Base-by-base conservation (phyloP, 2,797 vertebrate genomes). In the Rallus crepitans region DNA sequence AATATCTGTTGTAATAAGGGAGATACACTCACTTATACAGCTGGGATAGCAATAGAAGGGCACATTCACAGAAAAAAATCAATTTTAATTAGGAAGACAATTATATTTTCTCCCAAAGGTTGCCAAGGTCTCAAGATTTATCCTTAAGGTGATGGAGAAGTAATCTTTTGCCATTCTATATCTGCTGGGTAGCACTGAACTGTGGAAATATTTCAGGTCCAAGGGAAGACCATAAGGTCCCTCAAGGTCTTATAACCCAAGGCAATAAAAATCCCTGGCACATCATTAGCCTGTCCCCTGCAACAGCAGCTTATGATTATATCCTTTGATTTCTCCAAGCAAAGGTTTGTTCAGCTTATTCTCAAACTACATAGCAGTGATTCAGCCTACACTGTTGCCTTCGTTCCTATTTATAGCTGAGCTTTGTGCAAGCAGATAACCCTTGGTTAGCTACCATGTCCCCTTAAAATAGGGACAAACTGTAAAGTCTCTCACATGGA, bases 41-140 rank as follows among this genome's bases (percentile, higher is more conserved):
- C 87, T 77, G 77, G 89, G 88, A 94, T 87, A 91, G 82, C 75
- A 89, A 89, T 11, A 87, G 97, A 96, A 97, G 88, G 95, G 96
- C 91, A 97, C 95, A 96, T 82, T 97, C 93, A 82, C 93, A 48
- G 93, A 47, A 90, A 95, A 97, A 96, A 97, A 97, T 97, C 97
- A 97, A 97, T 97, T 97, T 97, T 98, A 97, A 98, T 98, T 98
- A 98, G 96, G 94, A 97, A 97, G 96, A 97, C 96, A 97, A 97
- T 97, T 98, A 97, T 97, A 94, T 96, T 96, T 94, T 94, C 82
- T 93, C 94, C 89, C 92, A 96, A 96, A 96, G 91, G 91, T 97
- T 95, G 89, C 95, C 95, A 97, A 80, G 82, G 96, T 96, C 95
- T 93, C 82, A 89, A 91, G 96, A 97, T 97, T 97, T 97, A 97